A percentile compares a stretch with the other conserved stretches of the same genome.
Conservation (phyloP, 2,113 vertebrate genomes). For the Microtus richardsoni region DNA sequence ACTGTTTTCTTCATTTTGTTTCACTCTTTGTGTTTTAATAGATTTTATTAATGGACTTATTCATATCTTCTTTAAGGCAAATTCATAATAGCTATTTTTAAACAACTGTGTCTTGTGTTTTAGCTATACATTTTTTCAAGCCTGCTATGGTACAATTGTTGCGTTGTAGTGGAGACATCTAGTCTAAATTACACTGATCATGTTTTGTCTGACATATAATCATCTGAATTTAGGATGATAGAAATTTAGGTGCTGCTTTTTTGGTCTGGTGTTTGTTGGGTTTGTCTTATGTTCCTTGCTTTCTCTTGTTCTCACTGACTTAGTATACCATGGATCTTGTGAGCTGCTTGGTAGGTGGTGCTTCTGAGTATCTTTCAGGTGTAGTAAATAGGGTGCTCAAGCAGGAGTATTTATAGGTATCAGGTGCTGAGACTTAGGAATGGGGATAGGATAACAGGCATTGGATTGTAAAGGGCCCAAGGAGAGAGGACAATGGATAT, state of each 20-base stretch:
- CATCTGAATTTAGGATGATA: neutral
- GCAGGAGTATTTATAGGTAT: neutral
- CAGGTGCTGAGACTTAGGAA: neutral
- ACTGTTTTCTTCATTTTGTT: neutral
- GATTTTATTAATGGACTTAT: neutral
- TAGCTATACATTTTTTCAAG: neutral
- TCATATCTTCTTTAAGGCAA: neutral
- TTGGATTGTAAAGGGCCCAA: neutral
- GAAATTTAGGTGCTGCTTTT: neutral
- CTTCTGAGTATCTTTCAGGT: neutral
- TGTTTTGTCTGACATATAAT: neutral
- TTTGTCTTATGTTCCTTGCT: neutral
- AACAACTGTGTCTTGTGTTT: too few relatives aligned
- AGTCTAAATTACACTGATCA: neutral
- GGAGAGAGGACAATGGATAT: too few relatives aligned
- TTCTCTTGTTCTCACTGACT: neutral
- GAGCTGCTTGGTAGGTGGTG: neutral
- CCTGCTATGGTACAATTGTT: neutral
- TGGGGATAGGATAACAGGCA: neutral
- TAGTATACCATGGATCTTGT: neutral
- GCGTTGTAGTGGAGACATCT: neutral
- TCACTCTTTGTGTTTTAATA: neutral
- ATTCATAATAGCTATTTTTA: neutral
- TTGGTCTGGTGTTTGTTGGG: neutral
- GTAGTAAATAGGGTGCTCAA: rapidly evolving